Conservation (phyloP, 2,113 vertebrate genomes). For the Chinchilla lanigera region DNA sequence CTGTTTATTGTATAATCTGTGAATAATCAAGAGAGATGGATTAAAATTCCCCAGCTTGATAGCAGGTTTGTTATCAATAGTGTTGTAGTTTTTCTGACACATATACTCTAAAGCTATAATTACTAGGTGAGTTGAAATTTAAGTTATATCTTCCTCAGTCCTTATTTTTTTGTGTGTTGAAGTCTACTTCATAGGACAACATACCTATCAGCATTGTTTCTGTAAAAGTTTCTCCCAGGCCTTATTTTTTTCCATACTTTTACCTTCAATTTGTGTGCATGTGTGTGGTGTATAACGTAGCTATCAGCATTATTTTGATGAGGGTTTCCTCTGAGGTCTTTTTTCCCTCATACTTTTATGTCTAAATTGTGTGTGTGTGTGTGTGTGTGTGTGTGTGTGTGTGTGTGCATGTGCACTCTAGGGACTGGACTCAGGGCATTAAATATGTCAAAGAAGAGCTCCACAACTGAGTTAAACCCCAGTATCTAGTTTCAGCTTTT, state of each 20-base stretch:
- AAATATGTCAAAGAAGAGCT: neutral
- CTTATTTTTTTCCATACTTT: conserved; percentile 7
- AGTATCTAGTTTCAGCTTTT: neutral
- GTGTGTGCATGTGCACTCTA: no score
- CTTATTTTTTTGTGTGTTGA: neutral
- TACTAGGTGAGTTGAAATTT: neutral
- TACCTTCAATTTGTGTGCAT: neutral
- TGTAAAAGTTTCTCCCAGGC: neutral
- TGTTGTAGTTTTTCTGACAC: neutral
- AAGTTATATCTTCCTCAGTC: neutral
- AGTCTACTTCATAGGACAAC: neutral
- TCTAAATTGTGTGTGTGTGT: neutral
- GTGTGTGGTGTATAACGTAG: neutral
- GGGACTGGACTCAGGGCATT: neutral
- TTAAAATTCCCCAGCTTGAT: conserved; percentile 20
- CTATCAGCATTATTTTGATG: neutral
- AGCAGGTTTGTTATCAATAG: neutral
- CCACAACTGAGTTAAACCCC: neutral
- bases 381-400: neutral
- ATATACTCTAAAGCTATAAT: neutral
- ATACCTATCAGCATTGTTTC: neutral
- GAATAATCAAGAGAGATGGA: conserved; percentile 18
- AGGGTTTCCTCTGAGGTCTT: neutral
- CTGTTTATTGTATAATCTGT: conserved; percentile 1
- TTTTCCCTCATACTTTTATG: neutral